Conservation (phyloP, 2,113 vertebrate genomes). For the Fregata magnificens region DNA sequence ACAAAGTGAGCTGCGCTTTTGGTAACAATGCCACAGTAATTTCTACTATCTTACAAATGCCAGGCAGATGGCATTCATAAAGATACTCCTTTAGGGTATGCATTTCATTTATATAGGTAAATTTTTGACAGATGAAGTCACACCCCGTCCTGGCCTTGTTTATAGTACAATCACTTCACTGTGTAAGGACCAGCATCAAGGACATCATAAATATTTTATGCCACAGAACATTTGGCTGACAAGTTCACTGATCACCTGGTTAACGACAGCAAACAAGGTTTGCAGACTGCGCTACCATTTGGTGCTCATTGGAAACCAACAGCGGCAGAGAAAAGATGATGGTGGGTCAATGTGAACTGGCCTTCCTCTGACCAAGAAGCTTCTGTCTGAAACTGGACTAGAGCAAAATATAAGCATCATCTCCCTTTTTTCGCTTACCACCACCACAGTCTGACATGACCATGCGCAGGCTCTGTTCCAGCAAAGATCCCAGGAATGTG, state of each 20-base stretch:
- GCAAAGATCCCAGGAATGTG: background rate
- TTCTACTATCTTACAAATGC: background rate
- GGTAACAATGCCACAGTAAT: background rate
- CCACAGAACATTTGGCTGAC: background rate
- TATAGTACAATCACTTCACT: fast-evolving
- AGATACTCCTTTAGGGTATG: background rate
- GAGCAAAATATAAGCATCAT: background rate
- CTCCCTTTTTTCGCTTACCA: background rate
- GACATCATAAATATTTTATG: background rate
- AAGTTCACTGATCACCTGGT: background rate
- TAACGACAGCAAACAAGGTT: background rate
- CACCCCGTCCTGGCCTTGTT: too few relatives aligned
- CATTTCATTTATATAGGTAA: background rate
- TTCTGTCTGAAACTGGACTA: background rate
- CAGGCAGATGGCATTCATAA: background rate
- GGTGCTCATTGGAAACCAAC: background rate
- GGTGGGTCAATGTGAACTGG: background rate
- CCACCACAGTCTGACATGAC: background rate
- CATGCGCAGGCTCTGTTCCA: background rate
- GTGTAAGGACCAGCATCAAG: background rate
- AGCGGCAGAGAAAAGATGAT: background rate
- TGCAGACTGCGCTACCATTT: background rate
- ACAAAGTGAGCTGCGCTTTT: background rate
- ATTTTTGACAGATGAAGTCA: background rate
- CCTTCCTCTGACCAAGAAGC: background rate